phyloP scores from a whole-genome alignment of 2,888 invertebrate genomes.

The Erpobdella octoculata region DNA sequence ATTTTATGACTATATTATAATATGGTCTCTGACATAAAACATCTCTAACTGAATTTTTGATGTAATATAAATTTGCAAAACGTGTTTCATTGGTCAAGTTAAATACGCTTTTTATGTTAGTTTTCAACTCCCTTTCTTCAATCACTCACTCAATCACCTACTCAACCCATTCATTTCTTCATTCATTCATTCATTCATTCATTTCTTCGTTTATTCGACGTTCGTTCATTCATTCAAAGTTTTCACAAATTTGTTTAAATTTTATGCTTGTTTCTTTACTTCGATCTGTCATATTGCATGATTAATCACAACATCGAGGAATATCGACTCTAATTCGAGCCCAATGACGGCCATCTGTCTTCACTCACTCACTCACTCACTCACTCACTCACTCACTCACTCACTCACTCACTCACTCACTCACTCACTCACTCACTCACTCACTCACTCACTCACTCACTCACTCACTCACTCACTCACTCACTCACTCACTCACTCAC shows the following conservation, averaged over 20 bases:
- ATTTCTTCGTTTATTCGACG: background rate
- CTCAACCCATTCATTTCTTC: slow-evolving; percentile 2
- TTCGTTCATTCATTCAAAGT: background rate
- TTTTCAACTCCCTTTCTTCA: too few relatives aligned
- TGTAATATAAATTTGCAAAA: too few relatives aligned
- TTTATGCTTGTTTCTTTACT: background rate
- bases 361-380: slow-evolving; percentile 14
- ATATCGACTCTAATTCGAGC: too few relatives aligned
- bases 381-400: slow-evolving; percentile 14
- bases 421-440: slow-evolving; percentile 30
- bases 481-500: slow-evolving; percentile 25
- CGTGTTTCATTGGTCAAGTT: too few relatives aligned
- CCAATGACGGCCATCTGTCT: too few relatives aligned
- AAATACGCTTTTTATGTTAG: too few relatives aligned
- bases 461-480: slow-evolving; percentile 30
- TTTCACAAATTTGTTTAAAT: background rate
- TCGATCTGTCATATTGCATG: background rate
- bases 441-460: slow-evolving; percentile 22
- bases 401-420: slow-evolving; percentile 26
- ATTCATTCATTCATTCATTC: background rate
- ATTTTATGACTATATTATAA: too few relatives aligned
- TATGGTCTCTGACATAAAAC: too few relatives aligned
- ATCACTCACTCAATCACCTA: too few relatives aligned
- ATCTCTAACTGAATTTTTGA: too few relatives aligned
- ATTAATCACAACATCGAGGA: too few relatives aligned